Evolutionary conservation across 2,888 invertebrate genomes (phyloP).

Genomic region (Mythimna ferrago): DNA sequence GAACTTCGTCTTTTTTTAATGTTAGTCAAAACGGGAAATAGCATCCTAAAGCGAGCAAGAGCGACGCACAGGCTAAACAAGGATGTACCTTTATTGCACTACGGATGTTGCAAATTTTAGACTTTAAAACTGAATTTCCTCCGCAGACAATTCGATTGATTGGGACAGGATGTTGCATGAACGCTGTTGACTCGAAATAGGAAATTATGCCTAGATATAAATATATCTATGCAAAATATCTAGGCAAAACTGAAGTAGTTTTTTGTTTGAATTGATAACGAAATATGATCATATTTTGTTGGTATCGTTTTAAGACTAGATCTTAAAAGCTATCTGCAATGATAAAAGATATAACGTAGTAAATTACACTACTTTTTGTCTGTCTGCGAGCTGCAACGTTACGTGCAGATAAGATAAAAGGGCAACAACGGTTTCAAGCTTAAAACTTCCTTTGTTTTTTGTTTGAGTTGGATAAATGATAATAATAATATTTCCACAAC

Average conservation of each 20-base stretch:
- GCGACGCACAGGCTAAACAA: neutral
- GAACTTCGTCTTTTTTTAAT: too few relatives aligned
- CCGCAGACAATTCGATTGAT: slow-evolving; percentile 64
- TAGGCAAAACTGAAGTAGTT: too few relatives aligned
- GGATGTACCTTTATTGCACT: slow-evolving; percentile 7
- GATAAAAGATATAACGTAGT: neutral
- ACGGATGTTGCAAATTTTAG: slow-evolving; percentile 58
- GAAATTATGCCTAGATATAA: neutral
- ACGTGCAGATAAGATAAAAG: neutral
- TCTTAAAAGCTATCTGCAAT: neutral
- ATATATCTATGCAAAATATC: too few relatives aligned
- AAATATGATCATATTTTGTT: neutral
- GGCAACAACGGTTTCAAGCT: neutral
- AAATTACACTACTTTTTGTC: neutral
- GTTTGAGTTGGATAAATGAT: neutral
- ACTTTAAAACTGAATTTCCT: slow-evolving; percentile 60
- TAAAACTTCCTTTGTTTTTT: neutral
- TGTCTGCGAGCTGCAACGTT: neutral
- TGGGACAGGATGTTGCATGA: slow-evolving; percentile 24
- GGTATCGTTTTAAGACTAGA: too few relatives aligned
- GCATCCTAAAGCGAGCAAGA: neutral
- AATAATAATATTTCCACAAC: too few relatives aligned
- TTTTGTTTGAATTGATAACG: neutral
- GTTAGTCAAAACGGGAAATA: neutral
- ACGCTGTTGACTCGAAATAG: slow-evolving; percentile 1